Base-by-base conservation (phyloP, 2,797 vertebrate species). In the Tenualosa ilisha region DNA sequence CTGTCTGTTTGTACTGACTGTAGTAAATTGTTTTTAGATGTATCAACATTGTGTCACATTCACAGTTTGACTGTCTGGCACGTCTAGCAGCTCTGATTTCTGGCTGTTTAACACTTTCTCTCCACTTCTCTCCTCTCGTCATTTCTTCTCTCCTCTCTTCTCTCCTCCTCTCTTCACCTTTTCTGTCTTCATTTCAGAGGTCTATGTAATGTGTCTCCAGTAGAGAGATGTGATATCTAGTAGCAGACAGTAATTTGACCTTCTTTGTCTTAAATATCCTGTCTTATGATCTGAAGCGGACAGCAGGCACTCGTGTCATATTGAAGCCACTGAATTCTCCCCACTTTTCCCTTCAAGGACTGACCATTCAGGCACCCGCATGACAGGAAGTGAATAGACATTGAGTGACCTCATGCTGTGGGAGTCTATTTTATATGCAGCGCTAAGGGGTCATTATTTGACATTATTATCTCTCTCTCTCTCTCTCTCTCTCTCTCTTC, bases 211-310 rank as follows among this genome's bases (percentile, higher is more conserved):
- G 31, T 75, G 31, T 75, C 37, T 12, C 31, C 31, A 75, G 68
- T 26, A 75, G 68, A 75, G 68, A 75, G 68, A 75, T 43, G 31
- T 75, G 37, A 40, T 5, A 75, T 13, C 13, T 31, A 6, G 51
- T 13, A 31, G 31, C 65, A 43, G 68, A 11, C 63, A 31, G 63
- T 40, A 40, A 43, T 75, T 75, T 13, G 13, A 20, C 68, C 40
- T 31, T 43, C 68, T 75, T 31, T 75, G 68, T 75, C 31, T 75
- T 43, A 43, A 13, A 75, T 75, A 75, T 75, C 68, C 68, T 75
- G 31, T 43, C 40, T 75, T 26, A 20, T 75, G 40, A 75, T 75
- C 31, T 15, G 68, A 75, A 40, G 31, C 31, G 31, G 37, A 15
- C 68, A 43, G 37, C 31, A 17, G 68, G 13, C 68, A 75, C 37